Percentiles rank a stretch among this genome's conserved stretches.
These are phyloP conservation scores for Progne subis DNA, from an alignment of 2,113 vertebrate genomes.

Conservation along the genomic window DNA sequence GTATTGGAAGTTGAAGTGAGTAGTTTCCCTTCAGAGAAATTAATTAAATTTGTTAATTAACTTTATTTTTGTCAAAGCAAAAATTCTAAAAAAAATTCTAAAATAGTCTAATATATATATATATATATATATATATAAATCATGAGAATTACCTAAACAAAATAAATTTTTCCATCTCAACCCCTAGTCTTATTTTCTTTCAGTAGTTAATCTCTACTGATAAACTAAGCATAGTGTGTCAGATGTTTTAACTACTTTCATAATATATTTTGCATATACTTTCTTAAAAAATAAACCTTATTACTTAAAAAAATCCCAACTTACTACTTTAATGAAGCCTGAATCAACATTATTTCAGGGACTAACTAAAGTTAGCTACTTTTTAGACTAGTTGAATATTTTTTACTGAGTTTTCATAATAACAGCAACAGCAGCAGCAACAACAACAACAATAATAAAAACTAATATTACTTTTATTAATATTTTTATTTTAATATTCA, in stretches of 20 bases:
- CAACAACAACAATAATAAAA: not conserved
- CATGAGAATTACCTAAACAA: not conserved
- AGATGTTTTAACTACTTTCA: not conserved
- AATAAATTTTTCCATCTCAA: not conserved
- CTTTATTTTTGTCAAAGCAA: not conserved
- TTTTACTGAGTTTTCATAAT: not conserved
- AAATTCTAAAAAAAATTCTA: not conserved
- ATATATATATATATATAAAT: not conserved
- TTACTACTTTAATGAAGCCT: not conserved
- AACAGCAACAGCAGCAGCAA: not conserved
- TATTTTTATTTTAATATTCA: not conserved
- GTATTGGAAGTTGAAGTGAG: not conserved
- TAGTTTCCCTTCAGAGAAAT: not conserved
- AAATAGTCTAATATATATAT: too few species aligned
- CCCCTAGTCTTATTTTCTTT: not conserved
- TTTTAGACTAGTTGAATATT: not conserved
- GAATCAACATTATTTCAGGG: not conserved
- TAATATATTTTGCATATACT: not conserved
- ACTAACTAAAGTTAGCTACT: not conserved
- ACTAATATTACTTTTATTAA: not conserved
- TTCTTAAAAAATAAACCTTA: not conserved
- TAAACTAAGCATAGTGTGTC: not conserved
- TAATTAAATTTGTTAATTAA: not conserved
- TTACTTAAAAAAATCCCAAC: not conserved
- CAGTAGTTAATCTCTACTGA: not conserved